Base-by-base conservation (phyloP, 2,888 invertebrate species). In the Dolichomitus sp. region DNA sequence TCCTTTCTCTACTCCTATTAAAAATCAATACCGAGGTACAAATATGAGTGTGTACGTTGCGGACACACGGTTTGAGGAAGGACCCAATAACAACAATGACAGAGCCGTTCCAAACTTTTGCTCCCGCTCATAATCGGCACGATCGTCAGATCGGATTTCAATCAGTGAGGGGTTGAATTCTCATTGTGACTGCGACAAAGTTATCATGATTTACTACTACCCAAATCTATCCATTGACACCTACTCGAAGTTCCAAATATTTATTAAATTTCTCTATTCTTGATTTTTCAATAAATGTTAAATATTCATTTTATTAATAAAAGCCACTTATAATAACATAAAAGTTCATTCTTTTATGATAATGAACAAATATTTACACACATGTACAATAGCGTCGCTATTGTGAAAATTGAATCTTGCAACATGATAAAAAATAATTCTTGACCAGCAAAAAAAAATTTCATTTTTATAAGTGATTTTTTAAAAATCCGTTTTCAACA, bases 21-120 rank as follows among this genome's bases (percentile, higher is more conserved):
- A 80, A 80, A 80, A 70, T 80, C 80, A 75, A 75, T 75, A 75
- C 63, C 42, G 37, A 30, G 57, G 57, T 65, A 59, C 73, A 68
- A 61, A 73, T 72, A 66, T 61, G 52, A 68, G 48, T 52, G 61
- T 59, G 42, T 50, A 14, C 52, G 54, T 65, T 23, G 54, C 14
- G 23, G 50, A 40, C 37, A 40, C 52, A 23, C 50, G 9, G 19
- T 37, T 42, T 33, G n/a, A 45, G 33, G 14, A 73, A 66, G 59
- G 23, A 59, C 54, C 57, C 59, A 80, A 73, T 66, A 72, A 61
- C 54, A 66, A 73, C 61, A 66, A 57, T 19, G 45, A 17, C 12
- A 30, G 59, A 42, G 59, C 40, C 17, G 23, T n/a, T 23, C 23
- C 30, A 33, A 27, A 54, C 54, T 23, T 27, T 40, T 54, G 52